These are phyloP conservation scores for Bombus pyrosoma DNA, from an alignment of 1,140 invertebrate species.

Conservation along the genomic window DNA sequence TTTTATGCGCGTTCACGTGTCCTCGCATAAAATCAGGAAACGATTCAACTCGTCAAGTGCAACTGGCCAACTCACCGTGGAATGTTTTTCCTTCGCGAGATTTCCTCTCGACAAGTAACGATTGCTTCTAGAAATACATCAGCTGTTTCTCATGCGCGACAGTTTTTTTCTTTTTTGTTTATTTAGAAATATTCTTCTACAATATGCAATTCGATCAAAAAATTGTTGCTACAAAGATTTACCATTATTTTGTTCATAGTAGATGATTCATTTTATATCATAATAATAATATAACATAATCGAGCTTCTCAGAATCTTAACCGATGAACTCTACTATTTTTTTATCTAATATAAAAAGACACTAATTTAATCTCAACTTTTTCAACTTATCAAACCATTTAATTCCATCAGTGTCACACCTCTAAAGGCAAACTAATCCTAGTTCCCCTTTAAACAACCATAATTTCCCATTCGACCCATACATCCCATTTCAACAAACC, in stretches of 20 bases:
- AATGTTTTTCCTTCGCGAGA: background rate
- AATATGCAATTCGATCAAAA: no score
- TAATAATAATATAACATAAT: no score
- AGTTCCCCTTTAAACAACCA: background rate
- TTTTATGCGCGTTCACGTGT: background rate
- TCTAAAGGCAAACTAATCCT: background rate
- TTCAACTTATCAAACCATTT: background rate
- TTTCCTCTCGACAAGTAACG: background rate
- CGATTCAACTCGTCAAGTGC: background rate
- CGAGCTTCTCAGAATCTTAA: no score
- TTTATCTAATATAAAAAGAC: background rate
- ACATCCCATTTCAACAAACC: background rate
- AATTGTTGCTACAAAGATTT: no score
- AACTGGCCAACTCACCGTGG: background rate
- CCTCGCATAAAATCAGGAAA: conserved; percentile 15
- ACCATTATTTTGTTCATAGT: no score
- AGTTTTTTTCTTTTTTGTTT: background rate
- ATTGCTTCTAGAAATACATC: background rate
- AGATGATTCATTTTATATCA: no score
- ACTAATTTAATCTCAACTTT: background rate
- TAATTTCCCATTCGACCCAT: background rate
- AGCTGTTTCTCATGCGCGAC: rapidly evolving
- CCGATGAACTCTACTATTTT: no score
- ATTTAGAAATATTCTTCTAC: no score
- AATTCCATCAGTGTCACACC: background rate